Conservation (phyloP, 2,113 vertebrate species). For the Seriola quinqueradiata region DNA sequence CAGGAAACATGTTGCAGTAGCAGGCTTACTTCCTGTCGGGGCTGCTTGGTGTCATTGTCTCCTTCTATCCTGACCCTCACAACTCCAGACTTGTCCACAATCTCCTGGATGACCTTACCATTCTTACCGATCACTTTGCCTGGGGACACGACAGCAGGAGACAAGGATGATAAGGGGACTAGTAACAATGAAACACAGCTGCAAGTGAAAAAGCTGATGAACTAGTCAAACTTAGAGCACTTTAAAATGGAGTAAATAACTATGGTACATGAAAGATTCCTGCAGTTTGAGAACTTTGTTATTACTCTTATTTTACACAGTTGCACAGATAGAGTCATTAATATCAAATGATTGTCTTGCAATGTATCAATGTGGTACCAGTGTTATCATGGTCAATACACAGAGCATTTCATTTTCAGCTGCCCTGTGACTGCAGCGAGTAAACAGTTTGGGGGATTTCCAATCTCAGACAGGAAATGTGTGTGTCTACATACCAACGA, state of each 20-base stretch:
- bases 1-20: slow-evolving; percentile 12
- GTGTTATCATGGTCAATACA: not conserved
- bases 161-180: not conserved
- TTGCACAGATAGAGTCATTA: not conserved
- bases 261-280: not conserved
- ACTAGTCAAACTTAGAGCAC: not conserved
- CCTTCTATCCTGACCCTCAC: slow-evolving; percentile 93
- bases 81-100: slow-evolving; percentile 94
- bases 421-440: not conserved
- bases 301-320: not conserved
- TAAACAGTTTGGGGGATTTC: not conserved
- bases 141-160: slow-evolving; percentile 53
- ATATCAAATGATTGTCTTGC: not conserved
- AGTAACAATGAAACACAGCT: not conserved
- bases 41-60: slow-evolving; percentile 91
- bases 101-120: slow-evolving; percentile 94
- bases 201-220: not conserved
- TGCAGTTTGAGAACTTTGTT: not conserved
- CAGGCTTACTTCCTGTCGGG: slow-evolving; percentile 89
- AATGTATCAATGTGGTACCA: not conserved
- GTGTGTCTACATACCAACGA: slow-evolving; percentile 87
- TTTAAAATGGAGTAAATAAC: not conserved
- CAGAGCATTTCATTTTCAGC: not conserved
- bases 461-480: not conserved
- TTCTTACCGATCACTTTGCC: slow-evolving; percentile 96